Conservation (phyloP, 2,888 invertebrate species). For the Sycophila texana region DNA sequence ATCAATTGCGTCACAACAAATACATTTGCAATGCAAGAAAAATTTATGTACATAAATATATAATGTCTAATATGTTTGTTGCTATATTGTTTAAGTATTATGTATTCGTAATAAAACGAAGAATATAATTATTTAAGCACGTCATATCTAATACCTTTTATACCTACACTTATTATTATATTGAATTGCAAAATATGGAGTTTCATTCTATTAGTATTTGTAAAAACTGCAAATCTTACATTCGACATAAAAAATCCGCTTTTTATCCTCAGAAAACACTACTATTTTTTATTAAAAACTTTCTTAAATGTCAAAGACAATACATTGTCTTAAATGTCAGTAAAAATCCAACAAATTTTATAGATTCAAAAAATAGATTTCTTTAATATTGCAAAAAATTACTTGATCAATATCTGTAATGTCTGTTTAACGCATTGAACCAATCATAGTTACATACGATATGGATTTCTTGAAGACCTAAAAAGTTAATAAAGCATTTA, state of each 20-base stretch:
- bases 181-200: not conserved
- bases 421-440: constrained; percentile 4
- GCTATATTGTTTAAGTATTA: constrained; percentile 72
- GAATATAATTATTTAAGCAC: constrained; percentile 50
- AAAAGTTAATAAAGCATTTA: no score
- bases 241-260: no score
- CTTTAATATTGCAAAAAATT: no score
- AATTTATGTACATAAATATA: constrained; percentile 69
- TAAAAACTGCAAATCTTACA: no score
- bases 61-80: constrained; percentile 69
- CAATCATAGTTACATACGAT: constrained; percentile 23
- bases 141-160: not conserved
- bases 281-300: no score
- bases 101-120: constrained; percentile 56
- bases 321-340: no score
- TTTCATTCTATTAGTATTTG: not conserved
- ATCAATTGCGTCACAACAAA: constrained; percentile 46
- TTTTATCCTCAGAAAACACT: no score
- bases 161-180: not conserved
- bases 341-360: no score
- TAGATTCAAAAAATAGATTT: no score
- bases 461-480: constrained; percentile 23
- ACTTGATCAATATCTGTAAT: no score
- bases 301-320: no score
- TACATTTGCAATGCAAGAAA: constrained; percentile 55